These are phyloP conservation scores for fruit fly (Drosophila melanogaster) DNA, from an alignment of 1,140 invertebrate genomes.

Conservation along the genomic window DNA sequence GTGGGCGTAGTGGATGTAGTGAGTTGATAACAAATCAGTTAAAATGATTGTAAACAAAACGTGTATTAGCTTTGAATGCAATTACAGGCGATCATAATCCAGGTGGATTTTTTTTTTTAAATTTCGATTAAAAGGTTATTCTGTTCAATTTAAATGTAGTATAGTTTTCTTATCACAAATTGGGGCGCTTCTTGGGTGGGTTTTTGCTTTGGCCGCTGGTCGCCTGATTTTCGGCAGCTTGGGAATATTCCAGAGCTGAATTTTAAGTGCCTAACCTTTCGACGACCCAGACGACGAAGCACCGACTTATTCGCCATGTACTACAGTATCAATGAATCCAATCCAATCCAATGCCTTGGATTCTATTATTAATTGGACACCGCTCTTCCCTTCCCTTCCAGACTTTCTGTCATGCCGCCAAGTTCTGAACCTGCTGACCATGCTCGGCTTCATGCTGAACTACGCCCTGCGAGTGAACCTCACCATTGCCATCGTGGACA, in stretches of 20 bases:
- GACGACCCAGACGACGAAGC: constrained; percentile 11
- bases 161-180: constrained; percentile 32
- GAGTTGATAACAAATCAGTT: constrained; percentile 26
- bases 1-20: constrained; percentile 1
- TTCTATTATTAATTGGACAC: constrained; percentile 13
- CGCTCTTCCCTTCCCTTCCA: constrained; percentile 85
- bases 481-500: constrained; percentile 95
- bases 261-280: constrained; percentile 42
- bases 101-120: too few relatives aligned
- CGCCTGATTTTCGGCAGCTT: constrained; percentile 5
- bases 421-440: constrained; percentile 93
- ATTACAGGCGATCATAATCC: background rate
- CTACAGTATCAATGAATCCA: constrained; percentile 1
- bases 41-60: constrained; percentile 5
- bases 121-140: too few relatives aligned
- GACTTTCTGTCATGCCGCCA: constrained; percentile 90
- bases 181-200: background rate
- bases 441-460: constrained; percentile 94
- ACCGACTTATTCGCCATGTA: constrained; percentile 14
- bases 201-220: background rate
- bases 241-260: constrained; percentile 37
- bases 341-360: background rate
- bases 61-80: background rate
- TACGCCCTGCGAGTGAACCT: constrained; percentile 95
- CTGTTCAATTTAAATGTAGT: background rate